Base-by-base conservation (phyloP, 2,888 invertebrate species). In the Apotomis betuletana region DNA sequence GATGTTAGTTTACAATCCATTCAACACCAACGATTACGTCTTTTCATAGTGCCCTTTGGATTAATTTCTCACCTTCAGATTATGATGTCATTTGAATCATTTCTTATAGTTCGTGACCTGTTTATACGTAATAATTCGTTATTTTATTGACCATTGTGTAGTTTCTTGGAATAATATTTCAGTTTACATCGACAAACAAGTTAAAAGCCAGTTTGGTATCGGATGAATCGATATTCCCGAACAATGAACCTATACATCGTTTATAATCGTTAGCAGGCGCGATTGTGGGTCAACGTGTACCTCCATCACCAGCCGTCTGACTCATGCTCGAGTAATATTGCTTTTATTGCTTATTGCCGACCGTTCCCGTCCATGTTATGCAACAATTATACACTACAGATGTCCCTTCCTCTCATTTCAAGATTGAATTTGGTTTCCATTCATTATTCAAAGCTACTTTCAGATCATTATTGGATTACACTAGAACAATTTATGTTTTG, bases 231-330 rank as follows among this genome's bases (percentile, higher is more conserved):
- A 64, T 64, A 55, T 44, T 59, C 54, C 15, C 36, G 64, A 64
- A 75, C 75, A 72, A 74, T 75, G 74, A 60, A 54, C 13, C 72
- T 67, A 75, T 73, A 69, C 74, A 75, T 76, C 75, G 70, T 62
- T 61, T 60, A 65, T 63, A 54, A 63, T 51, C 60, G 70, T 52
- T 54, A 59, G 64, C 44, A 41, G 61, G 70, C 58, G 57, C 62
- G 65, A 41, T 73, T 74, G 70, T 75, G 74, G 75, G 75, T 75
- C 75, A 72, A 10, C 61, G 65, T 64, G 74, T 60, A 64, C 62
- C 58, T 46, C 27, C 58, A 61, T 36, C 54, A 49, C 38, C 52
- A 51, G 46, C 57, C 54, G 46, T 41, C 68, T 67, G 70, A 70
- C 70, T 67, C 70, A 70, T 60, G 64, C 67, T 36, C 67, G 44